phyloP scores from a whole-genome alignment of 1,140 invertebrate species.

The Popillia japonica region DNA sequence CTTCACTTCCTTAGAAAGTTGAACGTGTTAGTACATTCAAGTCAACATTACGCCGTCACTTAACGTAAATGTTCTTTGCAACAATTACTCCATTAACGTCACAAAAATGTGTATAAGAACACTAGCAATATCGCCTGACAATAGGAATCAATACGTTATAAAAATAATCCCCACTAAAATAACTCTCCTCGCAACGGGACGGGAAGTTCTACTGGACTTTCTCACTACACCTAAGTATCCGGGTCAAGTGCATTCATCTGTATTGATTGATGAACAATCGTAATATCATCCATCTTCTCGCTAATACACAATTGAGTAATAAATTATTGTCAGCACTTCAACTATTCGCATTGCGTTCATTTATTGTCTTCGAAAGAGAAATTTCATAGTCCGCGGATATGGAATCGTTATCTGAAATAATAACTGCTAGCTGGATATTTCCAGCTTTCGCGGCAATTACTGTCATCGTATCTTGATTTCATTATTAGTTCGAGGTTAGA shows the following conservation, averaged over 20 bases:
- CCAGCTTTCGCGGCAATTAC: background rate
- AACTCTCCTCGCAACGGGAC: background rate
- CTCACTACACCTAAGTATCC: background rate
- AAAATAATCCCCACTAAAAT: background rate
- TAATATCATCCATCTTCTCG: background rate
- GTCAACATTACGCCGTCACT: no score
- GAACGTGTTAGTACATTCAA: no score
- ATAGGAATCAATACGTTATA: background rate
- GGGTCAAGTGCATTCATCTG: constrained; percentile 2
- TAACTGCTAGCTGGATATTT: background rate
- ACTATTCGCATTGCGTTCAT: background rate
- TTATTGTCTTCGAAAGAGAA: background rate
- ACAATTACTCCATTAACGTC: no score
- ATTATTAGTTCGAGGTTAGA: constrained; percentile 9
- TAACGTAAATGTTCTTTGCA: no score
- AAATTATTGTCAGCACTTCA: constrained; percentile 2
- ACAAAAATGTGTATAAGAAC: no score
- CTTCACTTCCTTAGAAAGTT: no score
- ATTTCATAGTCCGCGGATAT: background rate
- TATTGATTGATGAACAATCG: constrained; percentile 5
- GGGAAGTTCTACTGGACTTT: background rate
- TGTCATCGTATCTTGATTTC: background rate
- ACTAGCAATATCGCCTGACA: background rate
- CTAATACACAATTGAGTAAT: background rate
- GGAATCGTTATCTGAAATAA: background rate